Percentiles rank a stretch among this genome's conserved stretches.
Evolutionary conservation across 64 coral and sea anemone species (phyloP).

Genomic region (Actinia tenebrosa): DNA sequence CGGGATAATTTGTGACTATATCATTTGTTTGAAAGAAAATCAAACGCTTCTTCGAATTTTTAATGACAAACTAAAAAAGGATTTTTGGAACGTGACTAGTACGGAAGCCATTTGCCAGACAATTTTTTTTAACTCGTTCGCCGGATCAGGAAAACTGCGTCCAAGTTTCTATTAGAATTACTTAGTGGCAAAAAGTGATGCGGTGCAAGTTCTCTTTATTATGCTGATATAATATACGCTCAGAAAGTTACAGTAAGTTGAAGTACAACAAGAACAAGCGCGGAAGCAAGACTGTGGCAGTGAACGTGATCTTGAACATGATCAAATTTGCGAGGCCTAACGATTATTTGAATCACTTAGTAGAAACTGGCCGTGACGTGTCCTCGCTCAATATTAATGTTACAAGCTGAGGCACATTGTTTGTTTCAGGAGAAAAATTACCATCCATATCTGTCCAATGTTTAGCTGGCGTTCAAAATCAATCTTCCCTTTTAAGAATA

Average conservation of each 20-base stretch:
- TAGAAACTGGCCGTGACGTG: neutral
- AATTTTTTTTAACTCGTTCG: no score
- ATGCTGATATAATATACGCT: neutral
- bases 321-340: constrained; percentile 2
- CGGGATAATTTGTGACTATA: neutral
- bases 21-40: neutral
- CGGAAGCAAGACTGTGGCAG: neutral
- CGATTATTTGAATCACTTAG: neutral
- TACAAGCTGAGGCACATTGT: neutral
- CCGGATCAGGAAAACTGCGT: no score
- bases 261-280: neutral
- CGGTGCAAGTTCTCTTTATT: neutral
- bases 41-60: neutral
- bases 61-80: neutral
- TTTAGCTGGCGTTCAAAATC: neutral
- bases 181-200: neutral
- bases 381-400: neutral
- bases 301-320: constrained; percentile 4
- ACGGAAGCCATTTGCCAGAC: neutral
- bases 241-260: neutral
- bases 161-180: no score
- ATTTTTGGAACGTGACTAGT: neutral
- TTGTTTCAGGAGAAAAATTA: neutral
- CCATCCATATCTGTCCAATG: neutral
- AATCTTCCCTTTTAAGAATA: neutral